Evolutionary conservation across 64 coral and sea anemone species (phyloP), one percentile per base, ranked within the genome.

Genomic region (Montipora efflorescens): DNA sequence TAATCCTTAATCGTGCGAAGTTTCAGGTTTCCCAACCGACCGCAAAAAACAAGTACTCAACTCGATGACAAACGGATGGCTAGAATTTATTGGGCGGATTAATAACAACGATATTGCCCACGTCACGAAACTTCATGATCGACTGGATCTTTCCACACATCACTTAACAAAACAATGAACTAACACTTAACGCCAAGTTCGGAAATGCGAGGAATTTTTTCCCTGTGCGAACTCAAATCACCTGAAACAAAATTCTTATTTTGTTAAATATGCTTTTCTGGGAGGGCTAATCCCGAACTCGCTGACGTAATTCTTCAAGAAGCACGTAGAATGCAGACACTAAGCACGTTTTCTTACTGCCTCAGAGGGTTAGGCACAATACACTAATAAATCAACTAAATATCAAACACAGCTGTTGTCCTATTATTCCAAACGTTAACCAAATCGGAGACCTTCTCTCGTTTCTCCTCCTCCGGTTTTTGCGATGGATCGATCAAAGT

Each of bases 371-470:
- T 4, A 23, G 21, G 20, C 0, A 22, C 10, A 71, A 36, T 23
- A 71, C 4, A 19, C 1, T 23, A 23, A 71, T 23, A 2, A 71
- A 71, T 6, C 73, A 7, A 7, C 23, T 48, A 78, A 19, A 78
- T 16, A 4, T 85, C 64, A 9, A 12, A 14, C 16, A 47, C 82
- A 9, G 67, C 62, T 48, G 47, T 71, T 72, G 64, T 50, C 50
- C 6, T 70, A 4, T 10, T 86, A 13, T 70, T 71, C 82, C 82
- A 86, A 47, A 86, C 28, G 7, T 47, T 86, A 7, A 86, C 82
- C 71, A 86, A 86, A 20, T 86, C 82, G 67, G 82, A 86, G 11
- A 86, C 82, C 2, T 49, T 67, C 10, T 86, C 82, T 11, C 0
- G 70, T 22, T n/a, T 86, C 82, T 71, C 45, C 14, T 86, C 45